phyloP scores from a whole-genome alignment of 2,797 vertebrate genomes.

The Carduelis carduelis region DNA sequence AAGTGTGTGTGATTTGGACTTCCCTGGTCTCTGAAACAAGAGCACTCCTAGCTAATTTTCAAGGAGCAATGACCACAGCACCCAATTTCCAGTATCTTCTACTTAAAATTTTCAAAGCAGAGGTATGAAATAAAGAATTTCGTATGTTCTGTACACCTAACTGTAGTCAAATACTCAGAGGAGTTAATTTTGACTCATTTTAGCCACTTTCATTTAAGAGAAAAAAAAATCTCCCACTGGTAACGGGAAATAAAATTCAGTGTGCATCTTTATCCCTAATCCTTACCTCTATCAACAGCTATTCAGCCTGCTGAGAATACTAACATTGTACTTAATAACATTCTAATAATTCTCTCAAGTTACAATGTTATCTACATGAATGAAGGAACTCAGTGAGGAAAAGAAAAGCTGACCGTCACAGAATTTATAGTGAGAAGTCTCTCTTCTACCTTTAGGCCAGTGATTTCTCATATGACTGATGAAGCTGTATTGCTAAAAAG shows the following conservation, averaged over 20 bases:
- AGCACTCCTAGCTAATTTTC: neutral
- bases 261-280: neutral
- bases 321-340: neutral
- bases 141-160: neutral
- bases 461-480: neutral
- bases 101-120: neutral
- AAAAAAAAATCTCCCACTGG: neutral
- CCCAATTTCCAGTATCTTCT: neutral
- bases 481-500: neutral
- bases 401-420: neutral
- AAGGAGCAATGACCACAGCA: neutral
- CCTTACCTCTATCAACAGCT: neutral
- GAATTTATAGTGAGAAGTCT: neutral
- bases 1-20: fast-evolving
- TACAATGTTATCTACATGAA: neutral
- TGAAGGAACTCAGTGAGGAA: neutral
- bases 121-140: neutral
- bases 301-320: slow-evolving; percentile 13
- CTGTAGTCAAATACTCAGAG: neutral
- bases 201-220: neutral
- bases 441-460: neutral
- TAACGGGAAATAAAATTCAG: neutral
- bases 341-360: neutral
- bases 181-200: neutral
- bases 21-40: neutral